phyloP scores from a whole-genome alignment of 2,797 vertebrate species.

The Ptychobarbus kaznakovi region DNA sequence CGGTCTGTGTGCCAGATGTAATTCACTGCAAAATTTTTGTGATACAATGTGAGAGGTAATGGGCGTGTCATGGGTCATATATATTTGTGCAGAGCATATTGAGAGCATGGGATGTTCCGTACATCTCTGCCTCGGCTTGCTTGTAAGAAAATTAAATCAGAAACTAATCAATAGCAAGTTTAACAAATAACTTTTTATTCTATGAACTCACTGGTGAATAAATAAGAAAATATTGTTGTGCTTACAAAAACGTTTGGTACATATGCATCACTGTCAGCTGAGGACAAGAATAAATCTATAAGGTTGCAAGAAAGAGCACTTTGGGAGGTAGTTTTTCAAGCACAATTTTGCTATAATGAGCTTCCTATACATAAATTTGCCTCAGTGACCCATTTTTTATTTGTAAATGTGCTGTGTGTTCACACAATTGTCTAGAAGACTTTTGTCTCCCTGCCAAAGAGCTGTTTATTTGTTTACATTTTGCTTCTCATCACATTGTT shows the following conservation, averaged over 20 bases:
- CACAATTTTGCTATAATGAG: conserved; percentile 74
- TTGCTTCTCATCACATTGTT: conserved; percentile 37
- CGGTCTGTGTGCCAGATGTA: conserved; percentile 43
- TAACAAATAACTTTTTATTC: conserved; percentile 70
- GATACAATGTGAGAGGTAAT: conserved; percentile 50
- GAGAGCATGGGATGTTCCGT: conserved; percentile 8
- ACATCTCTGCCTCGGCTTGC: conserved; percentile 30
- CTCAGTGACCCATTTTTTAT: conserved; percentile 70
- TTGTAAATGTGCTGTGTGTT: conserved; percentile 72
- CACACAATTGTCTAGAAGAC: conserved; percentile 66
- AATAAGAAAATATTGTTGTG: conserved; percentile 78
- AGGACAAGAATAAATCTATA: conserved; percentile 71
- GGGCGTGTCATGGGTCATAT: conserved; percentile 50
- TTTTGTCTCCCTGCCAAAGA: conserved; percentile 65
- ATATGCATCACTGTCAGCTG: conserved; percentile 75
- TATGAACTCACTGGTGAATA: conserved; percentile 69
- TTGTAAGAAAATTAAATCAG: conserved; percentile 71
- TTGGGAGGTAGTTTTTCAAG: conserved; percentile 66
- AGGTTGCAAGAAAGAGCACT: conserved; percentile 66
- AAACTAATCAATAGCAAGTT: conserved; percentile 76
- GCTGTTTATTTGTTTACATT: conserved; percentile 43
- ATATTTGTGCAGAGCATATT: conserved; percentile 41
- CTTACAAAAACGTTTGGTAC: conserved; percentile 71
- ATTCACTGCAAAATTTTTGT: conserved; percentile 50
- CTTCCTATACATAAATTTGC: conserved; percentile 69